These are phyloP conservation scores for Reinhardtius hippoglossoides DNA, from an alignment of 2,113 vertebrate species.

Conservation along the genomic window DNA sequence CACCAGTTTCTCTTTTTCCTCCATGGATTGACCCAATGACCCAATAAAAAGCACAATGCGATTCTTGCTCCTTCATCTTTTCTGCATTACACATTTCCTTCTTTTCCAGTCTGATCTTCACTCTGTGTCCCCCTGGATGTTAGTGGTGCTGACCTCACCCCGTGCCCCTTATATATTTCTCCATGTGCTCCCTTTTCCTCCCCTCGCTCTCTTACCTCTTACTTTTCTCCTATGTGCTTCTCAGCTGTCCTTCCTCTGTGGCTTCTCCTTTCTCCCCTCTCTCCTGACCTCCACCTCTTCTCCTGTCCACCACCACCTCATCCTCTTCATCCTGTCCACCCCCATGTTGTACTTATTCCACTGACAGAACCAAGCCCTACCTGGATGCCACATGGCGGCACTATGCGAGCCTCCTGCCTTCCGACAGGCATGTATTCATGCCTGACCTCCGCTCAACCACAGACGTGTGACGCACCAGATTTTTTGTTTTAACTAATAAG, in stretches of 20 bases:
- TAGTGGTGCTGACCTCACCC: neutral
- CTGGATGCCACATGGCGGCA: slow-evolving; percentile 85
- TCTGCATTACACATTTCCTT: slow-evolving; percentile 16
- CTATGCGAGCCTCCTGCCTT: slow-evolving; percentile 86
- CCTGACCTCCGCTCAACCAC: slow-evolving; percentile 78
- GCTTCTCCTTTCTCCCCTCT: neutral
- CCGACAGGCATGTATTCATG: slow-evolving; percentile 87
- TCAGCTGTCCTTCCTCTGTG: neutral
- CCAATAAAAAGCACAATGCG: slow-evolving; percentile 11
- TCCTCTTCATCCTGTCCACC: slow-evolving; percentile 67
- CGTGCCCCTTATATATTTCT: slow-evolving; percentile 20
- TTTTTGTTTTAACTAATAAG: slow-evolving; percentile 83
- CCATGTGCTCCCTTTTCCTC: neutral
- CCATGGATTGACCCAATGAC: neutral
- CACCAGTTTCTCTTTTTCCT: slow-evolving; percentile 38
- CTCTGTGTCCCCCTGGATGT: neutral
- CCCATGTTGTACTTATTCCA: slow-evolving; percentile 84
- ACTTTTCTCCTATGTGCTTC: slow-evolving; percentile 28
- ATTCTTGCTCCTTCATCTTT: neutral
- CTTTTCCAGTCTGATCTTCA: neutral
- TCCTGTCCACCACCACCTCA: neutral
- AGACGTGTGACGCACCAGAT: slow-evolving; percentile 71
- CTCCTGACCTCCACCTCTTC: neutral
- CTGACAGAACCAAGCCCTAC: slow-evolving; percentile 82
- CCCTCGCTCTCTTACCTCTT: slow-evolving; percentile 17